phyloP scores from a whole-genome alignment of 2,113 vertebrate species.

The Riparia riparia region DNA sequence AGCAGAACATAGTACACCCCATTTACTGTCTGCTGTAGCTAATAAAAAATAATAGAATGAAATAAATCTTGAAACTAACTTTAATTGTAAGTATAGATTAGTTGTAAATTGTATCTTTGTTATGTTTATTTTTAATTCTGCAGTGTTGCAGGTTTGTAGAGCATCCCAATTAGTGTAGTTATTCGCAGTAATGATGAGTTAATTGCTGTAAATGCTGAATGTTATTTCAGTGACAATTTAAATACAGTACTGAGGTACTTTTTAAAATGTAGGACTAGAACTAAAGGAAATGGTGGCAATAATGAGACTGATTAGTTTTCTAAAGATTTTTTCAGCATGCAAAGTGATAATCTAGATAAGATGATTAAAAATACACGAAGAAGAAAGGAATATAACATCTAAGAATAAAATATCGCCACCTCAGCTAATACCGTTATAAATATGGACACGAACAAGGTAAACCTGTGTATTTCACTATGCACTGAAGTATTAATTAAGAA shows the following conservation, averaged over 20 bases:
- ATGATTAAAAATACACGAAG: background rate
- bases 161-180: conserved; percentile 80
- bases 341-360: background rate
- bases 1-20: conserved; percentile 76
- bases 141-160: conserved; percentile 79
- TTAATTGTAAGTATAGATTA: conserved; percentile 82
- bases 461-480: background rate
- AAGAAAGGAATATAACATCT: background rate
- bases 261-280: background rate
- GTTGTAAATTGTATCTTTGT: conserved; percentile 81
- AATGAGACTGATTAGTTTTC: background rate
- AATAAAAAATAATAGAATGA: conserved; percentile 84
- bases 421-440: background rate
- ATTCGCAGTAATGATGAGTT: conserved; percentile 81
- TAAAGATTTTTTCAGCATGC: background rate
- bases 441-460: accelerated
- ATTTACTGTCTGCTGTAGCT: conserved; percentile 80
- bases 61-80: conserved; percentile 79
- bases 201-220: conserved; percentile 77
- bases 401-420: background rate
- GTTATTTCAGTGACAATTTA: conserved; percentile 74
- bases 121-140: conserved; percentile 86
- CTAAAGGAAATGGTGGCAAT: background rate
- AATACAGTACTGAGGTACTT: conserved; percentile 43
- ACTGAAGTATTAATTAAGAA: background rate